Base-by-base conservation (phyloP, 2,888 invertebrate genomes). In the Ochropleura plecta region DNA sequence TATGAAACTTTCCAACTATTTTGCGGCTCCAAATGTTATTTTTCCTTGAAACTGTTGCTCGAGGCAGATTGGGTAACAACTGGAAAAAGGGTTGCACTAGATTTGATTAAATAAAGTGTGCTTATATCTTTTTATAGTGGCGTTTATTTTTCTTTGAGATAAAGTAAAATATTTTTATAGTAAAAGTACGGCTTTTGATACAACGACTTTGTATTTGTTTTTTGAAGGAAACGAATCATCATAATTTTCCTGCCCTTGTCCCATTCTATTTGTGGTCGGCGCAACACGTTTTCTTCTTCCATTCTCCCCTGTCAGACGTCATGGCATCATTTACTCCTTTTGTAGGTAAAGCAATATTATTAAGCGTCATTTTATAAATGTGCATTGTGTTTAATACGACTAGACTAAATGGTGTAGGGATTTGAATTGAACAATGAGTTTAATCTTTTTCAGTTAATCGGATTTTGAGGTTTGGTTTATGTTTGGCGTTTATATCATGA, bases 1-100 rank as follows among this genome's bases (percentile, higher is more conserved):
- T 91, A 91, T 91, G 92, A 92, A 90, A 90, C 81, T 90, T 90
- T 89, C 83, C 81, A 84, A 89, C 86, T 89, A 87, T 79, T 86
- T 77, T 83, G 80, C 73, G 79, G 79, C 70, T 71, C 63, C 74
- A 72, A 64, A 68, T 78, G 69, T 73, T 73, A 70, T 82, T 82
- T 76, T 82, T 79, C 74, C 67, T 60, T 57, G 70, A 73, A 74
- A 80, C 78, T 78, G 77, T 83, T 85, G 86, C 84, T 81, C 73
- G 67, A 57, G 84, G 81, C 86, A 81, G 78, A 85, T 83, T 81
- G 81, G 84, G 81, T 73, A 78, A 59, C 73, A 75, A 73, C 72
- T 63, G 70, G 44, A 70, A 64, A 81, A 80, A 83, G 76, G 75
- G 72, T 76, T 76, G 63, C 72, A 76, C 70, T 73, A 71, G 74